Percentiles rank a stretch among this genome's conserved stretches.
Conservation (phyloP, 2,888 invertebrate genomes). For the Tipula lateralis region DNA sequence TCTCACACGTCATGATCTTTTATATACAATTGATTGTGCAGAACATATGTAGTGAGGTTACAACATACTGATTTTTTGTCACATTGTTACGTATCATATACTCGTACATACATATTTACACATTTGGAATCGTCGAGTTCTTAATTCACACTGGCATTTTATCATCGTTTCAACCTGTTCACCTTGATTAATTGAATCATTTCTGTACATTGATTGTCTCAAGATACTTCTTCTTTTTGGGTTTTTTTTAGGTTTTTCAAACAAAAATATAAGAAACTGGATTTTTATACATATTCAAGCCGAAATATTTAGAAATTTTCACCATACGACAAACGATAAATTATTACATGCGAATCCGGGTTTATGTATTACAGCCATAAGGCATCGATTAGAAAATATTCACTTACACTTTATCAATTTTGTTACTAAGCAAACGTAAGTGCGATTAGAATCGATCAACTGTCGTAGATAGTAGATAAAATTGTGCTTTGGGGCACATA, state of each 20-base stretch:
- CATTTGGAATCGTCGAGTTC: neutral
- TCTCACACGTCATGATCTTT: too few relatives aligned
- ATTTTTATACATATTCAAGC: neutral
- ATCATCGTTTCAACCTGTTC: neutral
- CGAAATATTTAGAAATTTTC: neutral
- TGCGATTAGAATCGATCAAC: neutral
- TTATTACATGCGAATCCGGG: neutral
- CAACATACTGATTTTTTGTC: neutral
- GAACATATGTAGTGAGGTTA: neutral
- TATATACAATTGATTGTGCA: neutral
- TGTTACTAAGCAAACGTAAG: neutral
- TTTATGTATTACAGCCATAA: neutral
- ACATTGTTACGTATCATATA: neutral
- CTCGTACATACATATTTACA: neutral
- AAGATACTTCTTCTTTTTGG: neutral
- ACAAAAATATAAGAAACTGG: neutral
- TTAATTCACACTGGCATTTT: neutral
- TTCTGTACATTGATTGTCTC: neutral
- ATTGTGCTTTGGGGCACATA: neutral
- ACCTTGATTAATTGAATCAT: neutral
- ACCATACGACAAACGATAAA: neutral
- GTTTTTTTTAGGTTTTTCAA: neutral
- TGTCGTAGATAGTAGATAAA: too few relatives aligned
- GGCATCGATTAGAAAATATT: neutral
- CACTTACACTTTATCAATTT: neutral